Evolutionary conservation across 2,797 vertebrate genomes (phyloP).

Genomic region (Huso huso): DNA sequence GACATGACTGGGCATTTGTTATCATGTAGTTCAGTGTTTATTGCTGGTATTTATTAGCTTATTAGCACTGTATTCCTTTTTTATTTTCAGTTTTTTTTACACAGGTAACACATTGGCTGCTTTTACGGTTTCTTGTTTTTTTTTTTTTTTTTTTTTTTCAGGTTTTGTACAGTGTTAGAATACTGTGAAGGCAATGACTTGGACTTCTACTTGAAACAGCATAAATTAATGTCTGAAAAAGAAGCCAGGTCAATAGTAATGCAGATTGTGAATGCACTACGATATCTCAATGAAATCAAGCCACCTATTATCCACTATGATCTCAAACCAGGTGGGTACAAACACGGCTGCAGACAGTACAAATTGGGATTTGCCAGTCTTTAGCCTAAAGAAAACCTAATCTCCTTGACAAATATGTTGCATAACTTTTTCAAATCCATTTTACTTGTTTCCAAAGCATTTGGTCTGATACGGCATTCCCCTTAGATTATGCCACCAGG

Average conservation of each 20-base stretch:
- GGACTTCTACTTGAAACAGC: constrained; percentile 99
- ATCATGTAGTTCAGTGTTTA: background rate
- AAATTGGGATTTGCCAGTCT: background rate
- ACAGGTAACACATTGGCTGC: background rate
- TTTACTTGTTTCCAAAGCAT: no score
- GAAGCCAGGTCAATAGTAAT: constrained; percentile 98
- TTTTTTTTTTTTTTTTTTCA: constrained; percentile 31
- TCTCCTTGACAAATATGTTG: no score
- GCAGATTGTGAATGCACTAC: constrained; percentile 98
- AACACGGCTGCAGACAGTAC: background rate
- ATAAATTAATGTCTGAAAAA: constrained; percentile 98
- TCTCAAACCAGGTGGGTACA: constrained; percentile 89
- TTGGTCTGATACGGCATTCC: background rate
- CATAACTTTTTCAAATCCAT: no score
- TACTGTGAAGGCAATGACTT: constrained; percentile 99
- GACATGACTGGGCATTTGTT: no score
- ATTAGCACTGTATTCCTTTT: background rate
- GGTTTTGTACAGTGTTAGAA: constrained; percentile 98
- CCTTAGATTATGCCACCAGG: background rate
- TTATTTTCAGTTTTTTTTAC: background rate
- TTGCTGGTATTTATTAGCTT: background rate
- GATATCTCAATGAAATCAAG: constrained; percentile 98
- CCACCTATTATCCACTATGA: constrained; percentile 99
- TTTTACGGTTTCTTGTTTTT: background rate
- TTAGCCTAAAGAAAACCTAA: background rate